These are phyloP conservation scores for Mesorhabditis sp. DNA, from an alignment of 2,888 invertebrate genomes.

Conservation along the genomic window DNA sequence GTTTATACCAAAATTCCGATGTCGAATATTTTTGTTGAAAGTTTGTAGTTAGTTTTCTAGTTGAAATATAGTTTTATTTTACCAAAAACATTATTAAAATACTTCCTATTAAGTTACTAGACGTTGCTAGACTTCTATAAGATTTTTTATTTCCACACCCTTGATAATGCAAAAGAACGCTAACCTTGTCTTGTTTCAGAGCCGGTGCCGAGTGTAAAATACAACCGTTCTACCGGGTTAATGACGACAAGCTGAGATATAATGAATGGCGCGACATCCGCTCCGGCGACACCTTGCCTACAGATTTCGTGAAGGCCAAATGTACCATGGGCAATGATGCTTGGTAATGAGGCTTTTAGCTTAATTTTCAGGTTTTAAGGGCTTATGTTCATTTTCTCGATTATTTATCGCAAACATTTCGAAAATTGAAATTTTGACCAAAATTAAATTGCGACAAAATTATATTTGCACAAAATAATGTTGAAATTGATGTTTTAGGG, in stretches of 20 bases:
- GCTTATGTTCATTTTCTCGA: neutral
- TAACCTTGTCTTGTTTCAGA: neutral
- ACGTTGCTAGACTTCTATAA: no score
- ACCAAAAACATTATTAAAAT: no score
- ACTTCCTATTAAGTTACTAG: no score
- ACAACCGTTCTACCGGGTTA: conserved; percentile 21
- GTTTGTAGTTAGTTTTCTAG: neutral
- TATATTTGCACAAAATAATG: no score
- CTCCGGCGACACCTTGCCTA: neutral
- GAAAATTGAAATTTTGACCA: no score
- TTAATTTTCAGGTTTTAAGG: neutral
- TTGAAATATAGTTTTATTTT: neutral
- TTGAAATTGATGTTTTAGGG: conserved; percentile 14
- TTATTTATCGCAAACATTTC: no score
- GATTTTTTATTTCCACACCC: no score
- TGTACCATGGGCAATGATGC: neutral
- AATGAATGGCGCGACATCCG: neutral
- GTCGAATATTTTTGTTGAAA: no score
- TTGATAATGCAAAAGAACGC: neutral
- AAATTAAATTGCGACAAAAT: no score
- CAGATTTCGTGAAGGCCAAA: neutral
- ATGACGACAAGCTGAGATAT: conserved; percentile 19
- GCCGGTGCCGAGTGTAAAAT: conserved; percentile 17
- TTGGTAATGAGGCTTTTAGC: neutral
- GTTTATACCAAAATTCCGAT: no score